Evolutionary conservation across 1,140 invertebrate genomes (phyloP), one percentile per base, ranked within the genome.

Genomic region (Trichonephila inaurata): DNA sequence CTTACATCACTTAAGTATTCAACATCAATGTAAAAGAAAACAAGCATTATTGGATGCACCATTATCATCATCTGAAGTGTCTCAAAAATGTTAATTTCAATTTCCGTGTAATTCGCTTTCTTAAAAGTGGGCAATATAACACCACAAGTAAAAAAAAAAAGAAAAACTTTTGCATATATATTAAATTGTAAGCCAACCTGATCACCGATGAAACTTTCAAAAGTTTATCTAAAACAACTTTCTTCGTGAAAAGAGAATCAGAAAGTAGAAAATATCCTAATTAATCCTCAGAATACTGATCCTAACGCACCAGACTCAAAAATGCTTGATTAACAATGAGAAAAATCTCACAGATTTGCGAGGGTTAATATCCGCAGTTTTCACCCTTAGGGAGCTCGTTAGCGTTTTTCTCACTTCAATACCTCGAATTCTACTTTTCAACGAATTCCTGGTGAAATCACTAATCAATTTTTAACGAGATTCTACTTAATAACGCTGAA

Each of bases 401-500:
- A 89, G 51, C 64, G 64, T 89, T 89, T 89, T 89, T 89, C 88
- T 72, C 69, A 87, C 88, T 18, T 51, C 60, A 33, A 14, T 64
- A 44, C 88, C 19, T 72, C 64, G 19, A 51, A 89, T 58, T 69
- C 88, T n/a, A 58, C 40, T 72, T 51, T 77, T 72, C 28, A 44
- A 62, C 87, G 44, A n/a, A 40, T 69, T 64, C 44, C 10, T 28
- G 21, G 66, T 10, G 51, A 89, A 89, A 58, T 89, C 64, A 40
- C 61, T 72, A 51, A 89, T 89, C 62, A 89, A 89, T 89, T 89
- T 89, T 89, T 89, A 89, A 89, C 88, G 64, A 89, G 64, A 89
- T 77, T 72, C 85, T 19, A 61, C 85, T 87, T 87, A 87, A 87
- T 87, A 61, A 62, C 60, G 58, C 58, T 12, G 61, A 87, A 64